Conservation (phyloP, 2,888 invertebrate genomes). For the Thysanoteuthis rhombus region DNA sequence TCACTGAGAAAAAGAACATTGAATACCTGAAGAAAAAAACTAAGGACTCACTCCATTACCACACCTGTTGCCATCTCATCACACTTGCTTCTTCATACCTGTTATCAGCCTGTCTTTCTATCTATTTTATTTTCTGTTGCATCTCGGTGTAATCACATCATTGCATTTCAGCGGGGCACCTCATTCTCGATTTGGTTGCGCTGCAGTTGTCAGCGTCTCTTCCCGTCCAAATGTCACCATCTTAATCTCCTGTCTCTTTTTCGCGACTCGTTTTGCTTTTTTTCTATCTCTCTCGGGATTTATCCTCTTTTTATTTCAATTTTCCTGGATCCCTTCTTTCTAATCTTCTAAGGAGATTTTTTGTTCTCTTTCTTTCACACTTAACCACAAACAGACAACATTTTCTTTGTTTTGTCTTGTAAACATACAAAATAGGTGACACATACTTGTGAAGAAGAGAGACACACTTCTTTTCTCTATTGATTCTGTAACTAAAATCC, state of each 20-base stretch:
- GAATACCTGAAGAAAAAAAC: neutral
- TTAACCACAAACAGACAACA: too few species aligned
- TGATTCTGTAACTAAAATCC: too few species aligned
- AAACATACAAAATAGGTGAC: too few species aligned
- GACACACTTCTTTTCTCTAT: too few species aligned
- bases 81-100: neutral
- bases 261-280: neutral
- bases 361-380: too few species aligned
- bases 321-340: neutral
- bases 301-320: neutral
- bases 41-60: neutral
- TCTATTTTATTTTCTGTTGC: neutral
- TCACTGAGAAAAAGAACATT: neutral
- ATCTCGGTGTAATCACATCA: neutral
- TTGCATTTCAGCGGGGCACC: neutral
- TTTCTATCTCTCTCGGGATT: too few species aligned
- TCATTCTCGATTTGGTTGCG: neutral
- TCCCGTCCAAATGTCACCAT: neutral
- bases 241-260: neutral
- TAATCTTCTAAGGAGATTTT: too few species aligned
- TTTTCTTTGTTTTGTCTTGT: too few species aligned
- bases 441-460: too few species aligned
- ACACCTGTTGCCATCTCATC: neutral
- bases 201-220: neutral
- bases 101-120: neutral